These are phyloP conservation scores for Trileptium ribeirensis DNA, from an alignment of 2,888 invertebrate genomes.

Conservation along the genomic window DNA sequence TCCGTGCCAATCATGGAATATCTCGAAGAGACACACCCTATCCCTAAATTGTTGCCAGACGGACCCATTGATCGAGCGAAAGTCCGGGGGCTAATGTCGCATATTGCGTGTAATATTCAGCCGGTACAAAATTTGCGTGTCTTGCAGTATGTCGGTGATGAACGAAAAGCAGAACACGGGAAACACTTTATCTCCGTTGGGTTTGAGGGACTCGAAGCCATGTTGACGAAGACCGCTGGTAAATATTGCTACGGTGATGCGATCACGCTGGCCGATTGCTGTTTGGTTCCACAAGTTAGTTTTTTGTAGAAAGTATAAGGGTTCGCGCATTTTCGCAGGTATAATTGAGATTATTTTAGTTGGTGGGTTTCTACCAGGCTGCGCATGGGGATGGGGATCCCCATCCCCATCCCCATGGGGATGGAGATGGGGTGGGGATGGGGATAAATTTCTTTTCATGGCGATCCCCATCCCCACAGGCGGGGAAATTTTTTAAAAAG, in stretches of 20 bases:
- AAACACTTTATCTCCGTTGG: constrained; percentile 23
- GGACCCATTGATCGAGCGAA: background rate
- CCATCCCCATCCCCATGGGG: too few species aligned
- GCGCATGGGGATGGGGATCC: too few species aligned
- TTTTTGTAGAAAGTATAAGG: too few species aligned
- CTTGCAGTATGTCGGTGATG: constrained; percentile 20
- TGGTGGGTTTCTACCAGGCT: too few species aligned
- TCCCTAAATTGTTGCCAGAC: background rate
- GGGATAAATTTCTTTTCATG: too few species aligned
- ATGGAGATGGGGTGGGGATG: too few species aligned
- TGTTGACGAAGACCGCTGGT: constrained; percentile 68
- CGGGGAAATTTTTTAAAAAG: too few species aligned
- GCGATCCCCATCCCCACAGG: too few species aligned
- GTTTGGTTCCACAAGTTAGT: constrained; percentile 79
- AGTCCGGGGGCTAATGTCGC: constrained; percentile 19
- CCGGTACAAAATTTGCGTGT: constrained; percentile 87
- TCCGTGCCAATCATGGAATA: background rate
- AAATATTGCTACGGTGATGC: constrained; percentile 83
- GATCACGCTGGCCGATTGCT: constrained; percentile 86
- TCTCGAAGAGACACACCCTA: background rate
- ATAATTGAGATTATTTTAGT: too few species aligned
- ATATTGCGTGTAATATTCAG: constrained; percentile 84
- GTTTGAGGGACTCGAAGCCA: constrained; percentile 71
- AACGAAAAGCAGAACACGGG: constrained; percentile 20
- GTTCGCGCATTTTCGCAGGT: too few species aligned